A percentile compares a stretch with the other conserved stretches of the same genome.
These are phyloP conservation scores for Cichlasoma orientale DNA, from an alignment of 2,797 vertebrate species.

Conservation along the genomic window DNA sequence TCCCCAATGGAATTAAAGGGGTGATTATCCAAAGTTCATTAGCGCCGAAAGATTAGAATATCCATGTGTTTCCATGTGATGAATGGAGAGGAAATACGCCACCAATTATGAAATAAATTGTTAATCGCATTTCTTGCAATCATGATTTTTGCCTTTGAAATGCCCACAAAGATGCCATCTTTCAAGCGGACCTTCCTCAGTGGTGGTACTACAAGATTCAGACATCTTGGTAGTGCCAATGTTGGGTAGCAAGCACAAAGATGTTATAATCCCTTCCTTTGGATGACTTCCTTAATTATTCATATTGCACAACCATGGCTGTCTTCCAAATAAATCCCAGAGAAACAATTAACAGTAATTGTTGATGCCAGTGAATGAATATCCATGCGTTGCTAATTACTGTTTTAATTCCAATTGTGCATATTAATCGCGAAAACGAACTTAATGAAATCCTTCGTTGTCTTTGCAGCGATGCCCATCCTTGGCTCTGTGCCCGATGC, in stretches of 20 bases:
- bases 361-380: slow-evolving; percentile 66
- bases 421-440: slow-evolving; percentile 73
- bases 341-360: slow-evolving; percentile 65
- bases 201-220: slow-evolving; percentile 72
- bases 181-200: slow-evolving; percentile 85
- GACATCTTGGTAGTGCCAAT: slow-evolving; percentile 80
- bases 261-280: slow-evolving; percentile 87
- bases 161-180: slow-evolving; percentile 93
- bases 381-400: slow-evolving; percentile 78
- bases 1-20: slow-evolving; percentile 85
- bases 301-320: slow-evolving; percentile 86
- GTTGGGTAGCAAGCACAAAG: slow-evolving; percentile 81
- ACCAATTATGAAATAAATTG: slow-evolving; percentile 75
- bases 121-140: slow-evolving; percentile 75
- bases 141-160: slow-evolving; percentile 57
- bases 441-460: slow-evolving; percentile 85
- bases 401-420: slow-evolving; percentile 74
- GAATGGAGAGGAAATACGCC: slow-evolving; percentile 74
- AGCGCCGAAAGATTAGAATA: slow-evolving; percentile 90
- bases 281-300: slow-evolving; percentile 92
- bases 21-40: slow-evolving; percentile 98
- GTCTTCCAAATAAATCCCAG: slow-evolving; percentile 80
- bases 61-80: slow-evolving; percentile 86
- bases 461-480: slow-evolving; percentile 80
- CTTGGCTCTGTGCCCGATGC: slow-evolving; percentile 89